These are phyloP conservation scores for Pogonus chalceus DNA, from an alignment of 1,140 invertebrate species.

Conservation along the genomic window DNA sequence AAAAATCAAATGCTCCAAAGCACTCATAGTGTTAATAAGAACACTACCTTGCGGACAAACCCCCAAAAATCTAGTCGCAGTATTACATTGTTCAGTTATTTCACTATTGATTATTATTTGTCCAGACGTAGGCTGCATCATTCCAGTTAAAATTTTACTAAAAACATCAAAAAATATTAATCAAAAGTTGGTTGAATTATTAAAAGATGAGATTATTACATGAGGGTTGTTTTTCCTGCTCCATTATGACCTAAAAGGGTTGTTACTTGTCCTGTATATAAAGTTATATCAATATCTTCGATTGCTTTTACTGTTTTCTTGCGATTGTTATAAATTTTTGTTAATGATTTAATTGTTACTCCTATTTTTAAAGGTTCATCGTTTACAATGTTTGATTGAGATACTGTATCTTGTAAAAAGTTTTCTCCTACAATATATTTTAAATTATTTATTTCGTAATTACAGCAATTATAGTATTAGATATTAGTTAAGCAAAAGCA, in stretches of 20 bases:
- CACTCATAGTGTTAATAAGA: conserved; percentile 66
- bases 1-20: conserved; percentile 67
- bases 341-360: conserved; percentile 38
- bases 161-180: conserved; percentile 9
- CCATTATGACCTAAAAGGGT: conserved; percentile 77
- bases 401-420: conserved; percentile 12
- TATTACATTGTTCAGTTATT: conserved; percentile 24
- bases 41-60: conserved; percentile 81
- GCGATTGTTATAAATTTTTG: conserved; percentile 36
- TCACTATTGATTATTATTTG: conserved; percentile 34
- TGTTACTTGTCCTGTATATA: conserved; percentile 55
- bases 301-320: conserved; percentile 41
- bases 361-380: conserved; percentile 34
- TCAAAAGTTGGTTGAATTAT: not conserved
- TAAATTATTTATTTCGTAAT: not conserved
- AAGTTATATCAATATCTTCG: conserved; percentile 58
- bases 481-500: not conserved
- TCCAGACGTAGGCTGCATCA: conserved; percentile 45
- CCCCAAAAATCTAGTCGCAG: conserved; percentile 43
- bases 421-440: not conserved
- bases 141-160: conserved; percentile 57
- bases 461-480: not conserved
- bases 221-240: conserved; percentile 73
- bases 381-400: conserved; percentile 20
- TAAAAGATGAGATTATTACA: conserved; percentile 41